These are phyloP conservation scores for Geopemphigus sp. DNA, from an alignment of 1,140 invertebrate genomes.

Conservation along the genomic window DNA sequence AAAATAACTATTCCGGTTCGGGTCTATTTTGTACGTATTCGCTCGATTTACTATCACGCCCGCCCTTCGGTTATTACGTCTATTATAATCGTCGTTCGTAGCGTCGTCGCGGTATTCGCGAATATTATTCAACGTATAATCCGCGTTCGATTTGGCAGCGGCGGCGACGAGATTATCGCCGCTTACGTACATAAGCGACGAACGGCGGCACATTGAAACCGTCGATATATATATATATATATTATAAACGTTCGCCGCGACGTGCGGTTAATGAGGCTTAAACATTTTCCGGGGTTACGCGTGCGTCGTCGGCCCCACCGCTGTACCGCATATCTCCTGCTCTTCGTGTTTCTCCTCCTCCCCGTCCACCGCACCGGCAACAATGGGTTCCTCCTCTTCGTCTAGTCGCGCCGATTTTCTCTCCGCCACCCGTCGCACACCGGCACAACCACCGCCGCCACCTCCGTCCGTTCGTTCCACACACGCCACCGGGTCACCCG, in stretches of 20 bases:
- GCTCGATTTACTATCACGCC: too few relatives aligned
- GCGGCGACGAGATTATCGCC: conserved; percentile 23
- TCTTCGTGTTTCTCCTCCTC: too few relatives aligned
- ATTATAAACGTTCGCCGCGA: conserved; percentile 21
- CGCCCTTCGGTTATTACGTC: too few relatives aligned
- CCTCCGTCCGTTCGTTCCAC: background rate
- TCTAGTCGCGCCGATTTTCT: background rate
- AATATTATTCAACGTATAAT: background rate
- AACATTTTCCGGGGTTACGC: conserved; percentile 48
- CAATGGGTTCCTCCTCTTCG: background rate
- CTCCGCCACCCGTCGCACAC: background rate
- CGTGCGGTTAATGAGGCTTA: conserved; percentile 46
- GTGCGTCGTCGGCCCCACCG: background rate
- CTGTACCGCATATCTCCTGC: too few relatives aligned
- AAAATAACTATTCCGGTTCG: too few relatives aligned
- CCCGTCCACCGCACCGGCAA: background rate
- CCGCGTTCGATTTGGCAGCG: background rate
- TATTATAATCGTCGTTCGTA: too few relatives aligned
- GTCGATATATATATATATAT: too few relatives aligned
- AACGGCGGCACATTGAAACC: conserved; percentile 6
- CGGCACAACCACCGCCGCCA: background rate
- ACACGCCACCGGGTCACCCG: background rate
- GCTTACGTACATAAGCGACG: background rate
- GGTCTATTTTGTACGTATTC: too few relatives aligned
- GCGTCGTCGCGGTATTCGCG: background rate